Evolutionary conservation across 2,888 invertebrate genomes (phyloP).

Genomic region (Chaitophorus viminalis): DNA sequence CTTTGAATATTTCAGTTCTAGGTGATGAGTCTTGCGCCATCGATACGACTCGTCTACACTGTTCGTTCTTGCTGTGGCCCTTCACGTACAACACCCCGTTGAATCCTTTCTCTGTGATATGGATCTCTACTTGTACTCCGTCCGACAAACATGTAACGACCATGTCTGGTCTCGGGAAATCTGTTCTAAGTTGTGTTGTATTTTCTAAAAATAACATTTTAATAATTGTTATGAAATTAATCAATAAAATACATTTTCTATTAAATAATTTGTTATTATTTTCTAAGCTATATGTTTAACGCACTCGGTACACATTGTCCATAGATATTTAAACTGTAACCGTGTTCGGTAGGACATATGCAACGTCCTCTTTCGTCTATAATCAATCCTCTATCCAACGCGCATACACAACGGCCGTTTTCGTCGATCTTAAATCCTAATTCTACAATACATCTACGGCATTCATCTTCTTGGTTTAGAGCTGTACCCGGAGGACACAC

Average conservation of each 20-base stretch:
- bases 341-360: conserved; percentile 77
- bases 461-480: conserved; percentile 80
- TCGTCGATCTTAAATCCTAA: conserved; percentile 81
- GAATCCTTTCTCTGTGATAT: conserved; percentile 80
- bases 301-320: conserved; percentile 73
- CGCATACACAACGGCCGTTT: conserved; percentile 84
- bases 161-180: conserved; percentile 85
- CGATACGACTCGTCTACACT: conserved; percentile 84
- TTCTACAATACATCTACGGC: conserved; percentile 77
- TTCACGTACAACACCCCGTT: conserved; percentile 93
- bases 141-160: conserved; percentile 90
- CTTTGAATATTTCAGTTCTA: conserved; percentile 82
- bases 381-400: conserved; percentile 80
- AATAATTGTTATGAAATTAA: background rate
- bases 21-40: conserved; percentile 77
- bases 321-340: conserved; percentile 73
- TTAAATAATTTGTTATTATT: background rate
- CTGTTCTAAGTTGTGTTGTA: conserved; percentile 72
- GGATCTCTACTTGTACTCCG: conserved; percentile 87
- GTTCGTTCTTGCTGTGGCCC: conserved; percentile 92
- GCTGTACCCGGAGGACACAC: conserved; percentile 82
- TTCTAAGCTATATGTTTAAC: background rate
- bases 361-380: conserved; percentile 82
- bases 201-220: conserved; percentile 65
- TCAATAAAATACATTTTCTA: background rate